Evolutionary conservation across 2,113 vertebrate genomes (phyloP).

Genomic region (Megatriorchis doriae): DNA sequence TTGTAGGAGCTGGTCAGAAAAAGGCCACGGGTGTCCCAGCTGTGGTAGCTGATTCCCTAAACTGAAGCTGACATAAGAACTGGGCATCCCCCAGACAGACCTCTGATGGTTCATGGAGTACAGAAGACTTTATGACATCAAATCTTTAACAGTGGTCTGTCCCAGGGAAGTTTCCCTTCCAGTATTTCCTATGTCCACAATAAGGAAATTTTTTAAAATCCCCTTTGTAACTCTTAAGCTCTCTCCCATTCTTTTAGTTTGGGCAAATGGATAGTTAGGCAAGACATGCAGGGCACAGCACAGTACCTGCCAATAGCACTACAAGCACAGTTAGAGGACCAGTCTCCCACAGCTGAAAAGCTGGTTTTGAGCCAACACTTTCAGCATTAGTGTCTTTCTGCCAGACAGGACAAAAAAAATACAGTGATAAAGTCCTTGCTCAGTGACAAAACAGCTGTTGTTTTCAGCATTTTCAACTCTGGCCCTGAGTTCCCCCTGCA

Average conservation of each 20-base stretch:
- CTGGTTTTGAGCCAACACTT: not conserved
- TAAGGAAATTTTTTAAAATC: not conserved
- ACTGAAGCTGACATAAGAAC: not conserved
- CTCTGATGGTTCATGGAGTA: not conserved
- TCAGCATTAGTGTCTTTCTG: not conserved
- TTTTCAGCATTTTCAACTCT: not conserved
- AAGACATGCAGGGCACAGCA: not conserved
- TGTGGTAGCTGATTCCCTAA: not conserved
- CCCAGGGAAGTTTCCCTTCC: not conserved
- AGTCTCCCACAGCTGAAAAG: not conserved
- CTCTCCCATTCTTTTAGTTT: not conserved
- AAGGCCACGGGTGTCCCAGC: not conserved
- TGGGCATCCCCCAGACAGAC: not conserved
- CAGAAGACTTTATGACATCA: not conserved
- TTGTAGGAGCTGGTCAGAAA: not conserved
- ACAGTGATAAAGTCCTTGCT: not conserved
- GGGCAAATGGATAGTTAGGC: not conserved
- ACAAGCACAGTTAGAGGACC: not conserved
- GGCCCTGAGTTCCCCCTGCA: not conserved
- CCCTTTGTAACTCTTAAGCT: not conserved
- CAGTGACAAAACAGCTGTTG: not conserved
- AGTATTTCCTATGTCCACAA: not conserved
- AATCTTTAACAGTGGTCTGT: not conserved
- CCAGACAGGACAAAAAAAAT: not conserved
- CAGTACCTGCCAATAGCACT: not conserved